Evolutionary conservation across 2,113 vertebrate species (phyloP).

Genomic region (Acrocephalus kingi): DNA sequence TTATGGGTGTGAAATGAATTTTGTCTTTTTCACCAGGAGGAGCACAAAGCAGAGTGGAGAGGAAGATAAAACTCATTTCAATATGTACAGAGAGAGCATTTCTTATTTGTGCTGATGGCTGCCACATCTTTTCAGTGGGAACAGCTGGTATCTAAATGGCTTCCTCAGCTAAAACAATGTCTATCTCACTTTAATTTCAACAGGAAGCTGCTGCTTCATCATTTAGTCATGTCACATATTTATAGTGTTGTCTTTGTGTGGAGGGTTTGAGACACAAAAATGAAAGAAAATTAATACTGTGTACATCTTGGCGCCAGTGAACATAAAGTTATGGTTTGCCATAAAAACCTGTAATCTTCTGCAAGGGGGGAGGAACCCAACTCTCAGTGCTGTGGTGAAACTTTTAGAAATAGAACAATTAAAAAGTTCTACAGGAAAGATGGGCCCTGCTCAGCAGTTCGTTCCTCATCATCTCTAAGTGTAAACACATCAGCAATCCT

Average conservation of each 20-base stretch:
- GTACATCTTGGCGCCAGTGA: constrained; percentile 38
- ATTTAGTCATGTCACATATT: constrained; percentile 74
- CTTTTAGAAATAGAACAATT: constrained; percentile 28
- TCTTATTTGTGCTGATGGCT: constrained; percentile 65
- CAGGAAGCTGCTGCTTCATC: constrained; percentile 73
- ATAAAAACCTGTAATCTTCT: constrained; percentile 48
- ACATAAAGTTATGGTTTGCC: constrained; percentile 46
- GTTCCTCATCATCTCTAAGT: neutral
- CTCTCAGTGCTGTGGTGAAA: neutral
- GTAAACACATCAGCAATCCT: neutral
- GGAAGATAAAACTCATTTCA: constrained; percentile 62
- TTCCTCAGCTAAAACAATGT: constrained; percentile 70
- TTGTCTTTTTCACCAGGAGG: constrained; percentile 19
- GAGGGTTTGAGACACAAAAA: constrained; percentile 71
- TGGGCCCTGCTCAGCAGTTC: neutral
- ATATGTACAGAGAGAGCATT: constrained; percentile 48
- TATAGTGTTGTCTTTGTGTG: constrained; percentile 71
- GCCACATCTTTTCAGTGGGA: constrained; percentile 68
- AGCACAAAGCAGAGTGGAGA: constrained; percentile 11
- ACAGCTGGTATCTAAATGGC: constrained; percentile 74
- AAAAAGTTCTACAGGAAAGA: constrained; percentile 14
- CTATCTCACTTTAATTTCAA: constrained; percentile 68
- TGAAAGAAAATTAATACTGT: constrained; percentile 66
- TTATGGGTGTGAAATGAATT: constrained; percentile 5
- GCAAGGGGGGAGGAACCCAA: neutral